Evolutionary conservation across 2,113 vertebrate genomes (phyloP), one percentile per base, ranked within the genome.

Genomic region (Rynchops niger): DNA sequence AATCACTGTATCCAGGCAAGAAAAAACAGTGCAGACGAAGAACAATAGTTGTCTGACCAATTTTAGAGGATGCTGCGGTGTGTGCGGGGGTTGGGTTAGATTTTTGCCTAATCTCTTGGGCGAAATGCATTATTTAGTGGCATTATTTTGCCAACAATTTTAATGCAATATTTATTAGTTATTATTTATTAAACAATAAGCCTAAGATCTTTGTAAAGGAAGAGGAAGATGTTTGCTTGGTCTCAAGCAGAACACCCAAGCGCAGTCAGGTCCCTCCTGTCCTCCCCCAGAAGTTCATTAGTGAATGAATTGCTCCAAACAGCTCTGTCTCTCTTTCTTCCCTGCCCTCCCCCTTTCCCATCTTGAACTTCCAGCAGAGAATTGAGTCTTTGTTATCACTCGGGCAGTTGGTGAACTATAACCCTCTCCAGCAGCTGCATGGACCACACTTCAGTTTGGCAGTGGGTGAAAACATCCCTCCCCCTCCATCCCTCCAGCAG

Each of bases 361-460:
- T 81, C 90, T 95, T 94, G 94, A 96, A 87, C 95, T 97, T 97
- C 83, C 83, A 94, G 78, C 29, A 55, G 36, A 97, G 95, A 98
- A 98, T 97, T 1, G 10, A 83, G 93, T 74, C 97, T 98, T 98
- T 98, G 97, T 97, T 96, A 93, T 88, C 26, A 61, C 6, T 88
- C 52, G 74, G 86, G 86, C 52, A 0, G 30, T 93, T 90, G 72
- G 70, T 96, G 96, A 96, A 95, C 90, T 96, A 84, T 87, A 72
- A 63, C 25, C 61, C 66, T 40, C 82, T 88, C 59, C 86, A 58
- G 80, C 50, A 93, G 76, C 56, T 67, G 45, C 50, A 61, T 17
- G 78, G 95, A 82, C 71, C 38, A 59, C 3, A 66, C 83, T 95
- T 80, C 91, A 78, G 45, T 32, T 81, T 23, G 45, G 29, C 22